Conservation (phyloP, 1,140 invertebrate species). For the Diprion similis region DNA sequence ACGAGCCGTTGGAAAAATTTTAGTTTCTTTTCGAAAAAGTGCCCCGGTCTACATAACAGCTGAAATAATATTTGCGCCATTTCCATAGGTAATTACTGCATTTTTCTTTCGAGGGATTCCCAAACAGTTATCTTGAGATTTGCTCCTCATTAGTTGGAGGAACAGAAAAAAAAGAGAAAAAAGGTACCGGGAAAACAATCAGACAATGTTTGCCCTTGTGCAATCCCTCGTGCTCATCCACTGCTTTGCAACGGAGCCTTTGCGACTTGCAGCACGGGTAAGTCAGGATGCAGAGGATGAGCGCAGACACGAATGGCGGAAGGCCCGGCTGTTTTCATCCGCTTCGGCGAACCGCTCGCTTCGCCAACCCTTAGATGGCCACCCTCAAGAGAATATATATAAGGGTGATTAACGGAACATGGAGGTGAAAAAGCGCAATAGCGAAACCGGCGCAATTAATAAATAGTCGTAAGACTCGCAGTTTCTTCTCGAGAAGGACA, state of each 20-base stretch:
- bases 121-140: conserved; percentile 46
- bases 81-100: conserved; percentile 31
- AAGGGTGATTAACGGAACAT: background rate
- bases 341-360: conserved; percentile 13
- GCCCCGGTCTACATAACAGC: background rate
- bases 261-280: background rate
- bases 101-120: conserved; percentile 29
- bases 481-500: background rate
- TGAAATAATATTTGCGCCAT: conserved; percentile 1
- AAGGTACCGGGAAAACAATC: conserved; percentile 31
- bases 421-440: conserved; percentile 46
- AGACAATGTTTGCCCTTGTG: conserved; percentile 23
- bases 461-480: conserved; percentile 36
- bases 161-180: conserved; percentile 26
- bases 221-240: background rate
- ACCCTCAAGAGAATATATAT: background rate
- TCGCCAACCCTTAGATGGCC: background rate
- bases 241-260: background rate
- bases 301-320: background rate
- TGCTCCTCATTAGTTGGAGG: conserved; percentile 45
- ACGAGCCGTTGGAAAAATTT: too few species aligned
- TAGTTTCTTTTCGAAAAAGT: too few species aligned
- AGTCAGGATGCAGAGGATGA: background rate
- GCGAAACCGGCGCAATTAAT: conserved; percentile 50
- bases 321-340: background rate